These are phyloP conservation scores for Pseudoips prasinana DNA, from an alignment of 2,888 invertebrate genomes.

Conservation along the genomic window DNA sequence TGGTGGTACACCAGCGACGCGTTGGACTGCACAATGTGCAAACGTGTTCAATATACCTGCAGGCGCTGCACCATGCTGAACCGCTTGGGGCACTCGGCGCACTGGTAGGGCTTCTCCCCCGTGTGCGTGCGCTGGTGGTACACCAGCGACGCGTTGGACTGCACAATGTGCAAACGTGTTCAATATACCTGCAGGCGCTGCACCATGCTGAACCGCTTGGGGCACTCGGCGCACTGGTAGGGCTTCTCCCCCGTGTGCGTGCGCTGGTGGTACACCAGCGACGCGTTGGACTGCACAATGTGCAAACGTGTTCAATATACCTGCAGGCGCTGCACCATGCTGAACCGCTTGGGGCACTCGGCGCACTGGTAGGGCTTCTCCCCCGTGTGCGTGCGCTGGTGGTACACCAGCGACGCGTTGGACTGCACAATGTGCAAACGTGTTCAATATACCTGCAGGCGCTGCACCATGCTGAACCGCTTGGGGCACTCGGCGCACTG, in stretches of 20 bases:
- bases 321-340: conserved; percentile 38
- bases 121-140: conserved; percentile 48
- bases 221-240: too few relatives aligned
- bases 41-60: conserved; percentile 26
- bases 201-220: too few relatives aligned
- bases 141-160: conserved; percentile 51
- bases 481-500: too few relatives aligned
- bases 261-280: too few relatives aligned
- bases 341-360: conserved; percentile 48
- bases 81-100: conserved; percentile 42
- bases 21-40: conserved; percentile 42
- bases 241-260: too few relatives aligned
- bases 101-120: conserved; percentile 49
- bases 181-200: too few relatives aligned
- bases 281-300: too few relatives aligned
- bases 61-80: conserved; percentile 43
- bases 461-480: too few relatives aligned
- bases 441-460: too few relatives aligned
- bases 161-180: too few relatives aligned
- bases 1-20: conserved; percentile 45
- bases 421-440: conserved; percentile 43
- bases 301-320: too few relatives aligned
- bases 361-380: conserved; percentile 49
- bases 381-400: conserved; percentile 47
- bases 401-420: conserved; percentile 44